These are phyloP conservation scores for Aspidoscelis tigris DNA, from an alignment of 2,113 vertebrate species.

Conservation along the genomic window DNA sequence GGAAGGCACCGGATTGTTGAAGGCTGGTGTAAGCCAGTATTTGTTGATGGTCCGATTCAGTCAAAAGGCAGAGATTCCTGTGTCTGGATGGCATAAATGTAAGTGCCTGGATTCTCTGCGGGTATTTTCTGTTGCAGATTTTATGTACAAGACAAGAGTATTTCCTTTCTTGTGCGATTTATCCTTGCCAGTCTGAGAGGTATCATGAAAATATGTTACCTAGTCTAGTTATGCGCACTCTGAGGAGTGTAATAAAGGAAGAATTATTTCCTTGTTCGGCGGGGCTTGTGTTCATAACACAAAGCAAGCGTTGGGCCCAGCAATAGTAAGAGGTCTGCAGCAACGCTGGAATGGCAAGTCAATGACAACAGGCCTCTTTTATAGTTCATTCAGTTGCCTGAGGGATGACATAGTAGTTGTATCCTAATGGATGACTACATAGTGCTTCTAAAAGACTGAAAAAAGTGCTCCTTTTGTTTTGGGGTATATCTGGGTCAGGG, in stretches of 20 bases:
- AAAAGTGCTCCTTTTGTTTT: slow-evolving; percentile 5
- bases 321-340: not conserved
- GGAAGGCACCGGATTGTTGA: too few relatives aligned
- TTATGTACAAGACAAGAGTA: not conserved
- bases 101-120: too few relatives aligned
- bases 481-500: not conserved
- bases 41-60: too few relatives aligned
- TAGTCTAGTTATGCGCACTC: not conserved
- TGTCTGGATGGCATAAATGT: too few relatives aligned
- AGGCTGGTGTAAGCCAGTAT: too few relatives aligned
- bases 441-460: slow-evolving; percentile 11
- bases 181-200: not conserved
- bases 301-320: not conserved
- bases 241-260: not conserved
- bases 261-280: not conserved
- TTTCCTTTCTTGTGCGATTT: not conserved
- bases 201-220: not conserved
- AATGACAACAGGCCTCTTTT: not conserved
- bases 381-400: not conserved
- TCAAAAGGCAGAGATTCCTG: too few relatives aligned
- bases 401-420: not conserved
- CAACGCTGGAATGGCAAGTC: too few relatives aligned
- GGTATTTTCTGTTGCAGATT: too few relatives aligned
- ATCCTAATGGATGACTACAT: slow-evolving; percentile 1
- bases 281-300: not conserved